Evolutionary conservation across 2,888 invertebrate species (phyloP).

Genomic region (Orthosia incerta): DNA sequence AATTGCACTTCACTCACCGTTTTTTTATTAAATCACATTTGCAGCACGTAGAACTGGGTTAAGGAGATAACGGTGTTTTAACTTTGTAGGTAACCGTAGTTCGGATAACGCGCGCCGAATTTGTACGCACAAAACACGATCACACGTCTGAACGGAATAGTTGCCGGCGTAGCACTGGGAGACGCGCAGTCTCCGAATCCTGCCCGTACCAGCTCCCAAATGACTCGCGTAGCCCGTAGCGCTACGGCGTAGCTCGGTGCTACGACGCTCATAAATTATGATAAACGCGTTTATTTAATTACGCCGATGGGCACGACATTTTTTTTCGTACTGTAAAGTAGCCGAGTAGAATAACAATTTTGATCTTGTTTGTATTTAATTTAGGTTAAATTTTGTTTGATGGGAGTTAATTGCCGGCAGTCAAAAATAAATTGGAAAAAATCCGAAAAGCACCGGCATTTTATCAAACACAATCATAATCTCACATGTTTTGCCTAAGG

Average conservation of each 20-base stretch:
- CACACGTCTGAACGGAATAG: constrained; percentile 73
- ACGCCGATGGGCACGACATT: constrained; percentile 63
- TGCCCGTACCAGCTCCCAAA: constrained; percentile 74
- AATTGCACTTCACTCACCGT: constrained; percentile 79
- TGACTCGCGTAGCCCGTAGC: constrained; percentile 72
- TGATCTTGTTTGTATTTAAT: constrained; percentile 57
- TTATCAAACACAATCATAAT: no score
- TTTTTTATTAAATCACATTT: constrained; percentile 79
- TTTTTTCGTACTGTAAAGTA: constrained; percentile 48
- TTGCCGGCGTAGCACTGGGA: constrained; percentile 81
- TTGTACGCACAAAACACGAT: constrained; percentile 56
- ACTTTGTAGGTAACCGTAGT: constrained; percentile 66
- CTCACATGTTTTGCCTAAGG: no score
- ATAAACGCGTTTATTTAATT: constrained; percentile 78
- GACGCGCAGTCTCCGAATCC: constrained; percentile 87
- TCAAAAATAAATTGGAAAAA: background rate
- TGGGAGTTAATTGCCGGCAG: background rate
- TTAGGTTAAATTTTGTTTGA: constrained; percentile 37
- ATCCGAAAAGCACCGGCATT: background rate
- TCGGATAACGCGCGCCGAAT: constrained; percentile 67
- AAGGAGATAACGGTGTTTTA: constrained; percentile 59
- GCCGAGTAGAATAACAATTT: constrained; percentile 55
- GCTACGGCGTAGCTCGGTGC: constrained; percentile 69
- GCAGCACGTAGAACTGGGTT: constrained; percentile 67
- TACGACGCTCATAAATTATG: constrained; percentile 74